phyloP scores from a whole-genome alignment of 2,888 invertebrate species.

The Pasiphila rectangulata region DNA sequence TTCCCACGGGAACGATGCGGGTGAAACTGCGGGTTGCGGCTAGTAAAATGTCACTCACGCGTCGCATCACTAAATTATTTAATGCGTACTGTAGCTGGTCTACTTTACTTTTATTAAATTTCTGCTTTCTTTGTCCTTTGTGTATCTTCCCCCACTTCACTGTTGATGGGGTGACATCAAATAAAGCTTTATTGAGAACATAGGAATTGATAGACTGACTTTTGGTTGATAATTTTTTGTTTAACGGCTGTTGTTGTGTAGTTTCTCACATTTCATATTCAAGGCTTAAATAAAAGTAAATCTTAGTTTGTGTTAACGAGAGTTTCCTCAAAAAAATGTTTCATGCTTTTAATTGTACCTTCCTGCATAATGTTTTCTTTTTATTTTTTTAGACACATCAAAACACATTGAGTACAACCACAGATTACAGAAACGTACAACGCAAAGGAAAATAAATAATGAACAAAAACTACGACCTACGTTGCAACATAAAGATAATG shows the following conservation, averaged over 20 bases:
- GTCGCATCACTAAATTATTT: neutral
- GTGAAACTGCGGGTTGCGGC: neutral
- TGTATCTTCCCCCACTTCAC: neutral
- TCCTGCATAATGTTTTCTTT: neutral
- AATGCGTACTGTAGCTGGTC: neutral
- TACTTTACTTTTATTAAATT: neutral
- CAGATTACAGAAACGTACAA: too few relatives aligned
- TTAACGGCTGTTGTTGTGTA: neutral
- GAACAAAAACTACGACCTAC: too few relatives aligned
- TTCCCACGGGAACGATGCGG: too few relatives aligned
- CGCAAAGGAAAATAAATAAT: too few relatives aligned
- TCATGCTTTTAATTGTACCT: neutral
- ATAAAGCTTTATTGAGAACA: constrained; percentile 1
- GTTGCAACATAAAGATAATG: too few relatives aligned
- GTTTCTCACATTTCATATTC: neutral
- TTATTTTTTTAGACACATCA: too few relatives aligned
- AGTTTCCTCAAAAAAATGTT: too few relatives aligned
- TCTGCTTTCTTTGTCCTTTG: constrained; percentile 2
- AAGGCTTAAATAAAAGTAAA: neutral
- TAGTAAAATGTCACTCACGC: neutral
- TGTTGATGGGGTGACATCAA: neutral
- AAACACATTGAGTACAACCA: too few relatives aligned
- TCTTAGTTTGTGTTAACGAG: too few relatives aligned
- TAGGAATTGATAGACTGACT: neutral
- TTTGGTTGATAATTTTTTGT: neutral